Evolutionary conservation across 92 coral and sea anemone genomes (phyloP).

Genomic region (Actinostola sp.): DNA sequence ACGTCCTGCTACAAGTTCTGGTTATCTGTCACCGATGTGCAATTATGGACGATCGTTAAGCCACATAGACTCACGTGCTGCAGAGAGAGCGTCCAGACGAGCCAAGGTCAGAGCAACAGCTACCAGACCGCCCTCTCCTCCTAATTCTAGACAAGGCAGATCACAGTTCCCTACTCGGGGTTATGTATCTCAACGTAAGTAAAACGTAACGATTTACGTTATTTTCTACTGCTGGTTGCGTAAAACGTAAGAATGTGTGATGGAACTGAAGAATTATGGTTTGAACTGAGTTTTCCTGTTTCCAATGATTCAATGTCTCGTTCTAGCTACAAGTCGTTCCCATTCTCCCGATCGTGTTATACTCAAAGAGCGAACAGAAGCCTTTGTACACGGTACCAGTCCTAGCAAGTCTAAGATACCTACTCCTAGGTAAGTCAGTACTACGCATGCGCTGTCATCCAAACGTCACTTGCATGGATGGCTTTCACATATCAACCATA

Average conservation of each 20-base stretch:
- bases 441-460: no score
- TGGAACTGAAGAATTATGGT: no score
- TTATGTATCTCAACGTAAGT: constrained; percentile 96
- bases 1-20: constrained; percentile 51
- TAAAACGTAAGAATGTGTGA: background rate
- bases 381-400: constrained; percentile 82
- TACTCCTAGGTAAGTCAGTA: constrained; percentile 80
- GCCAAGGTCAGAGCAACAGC: constrained; percentile 72
- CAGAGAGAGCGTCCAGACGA: constrained; percentile 84
- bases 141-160: constrained; percentile 69
- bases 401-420: constrained; percentile 83
- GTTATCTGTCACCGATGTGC: constrained; percentile 80
- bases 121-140: constrained; percentile 56
- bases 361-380: constrained; percentile 92
- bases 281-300: no score
- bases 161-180: constrained; percentile 79
- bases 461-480: no score
- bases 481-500: background rate
- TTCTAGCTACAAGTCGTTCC: constrained; percentile 87
- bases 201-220: background rate
- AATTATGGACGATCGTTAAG: constrained; percentile 92
- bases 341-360: constrained; percentile 88
- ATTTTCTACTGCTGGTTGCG: background rate
- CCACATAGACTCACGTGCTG: constrained; percentile 92
- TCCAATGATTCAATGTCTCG: no score